Conservation (phyloP, 2,888 invertebrate genomes). For the Chironomus riparius region DNA sequence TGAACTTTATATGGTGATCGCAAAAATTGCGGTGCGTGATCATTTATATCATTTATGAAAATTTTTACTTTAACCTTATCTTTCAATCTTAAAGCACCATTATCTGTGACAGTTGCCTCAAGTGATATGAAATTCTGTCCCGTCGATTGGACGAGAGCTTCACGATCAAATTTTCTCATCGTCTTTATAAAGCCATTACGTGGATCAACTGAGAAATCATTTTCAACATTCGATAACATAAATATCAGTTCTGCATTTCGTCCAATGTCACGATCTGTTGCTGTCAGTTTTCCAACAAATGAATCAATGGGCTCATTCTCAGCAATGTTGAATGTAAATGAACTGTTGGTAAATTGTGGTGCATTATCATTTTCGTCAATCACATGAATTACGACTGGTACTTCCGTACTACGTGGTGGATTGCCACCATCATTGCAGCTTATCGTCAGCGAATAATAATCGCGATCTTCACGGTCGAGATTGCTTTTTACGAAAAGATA, state of each 20-base stretch:
- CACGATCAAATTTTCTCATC: slow-evolving; percentile 77
- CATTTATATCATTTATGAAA: slow-evolving; percentile 83
- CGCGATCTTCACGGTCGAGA: slow-evolving; percentile 81
- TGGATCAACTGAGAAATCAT: slow-evolving; percentile 78
- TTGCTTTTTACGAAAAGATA: slow-evolving; percentile 76
- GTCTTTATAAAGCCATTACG: slow-evolving; percentile 87
- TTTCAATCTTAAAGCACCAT: slow-evolving; percentile 63
- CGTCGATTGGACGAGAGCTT: slow-evolving; percentile 65
- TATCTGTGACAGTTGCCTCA: slow-evolving; percentile 80
- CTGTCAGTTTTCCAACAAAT: slow-evolving; percentile 84
- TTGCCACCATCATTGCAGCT: slow-evolving; percentile 72
- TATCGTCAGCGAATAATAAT: slow-evolving; percentile 83
- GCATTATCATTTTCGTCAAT: slow-evolving; percentile 95
- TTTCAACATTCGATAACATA: slow-evolving; percentile 62
- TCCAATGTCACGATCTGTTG: slow-evolving; percentile 83
- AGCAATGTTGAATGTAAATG: slow-evolving; percentile 80
- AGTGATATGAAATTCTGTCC: slow-evolving; percentile 73
- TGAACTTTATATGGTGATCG: slow-evolving; percentile 79
- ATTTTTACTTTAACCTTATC: slow-evolving; percentile 84
- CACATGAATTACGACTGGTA: slow-evolving; percentile 85
- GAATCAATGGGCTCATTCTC: slow-evolving; percentile 84
- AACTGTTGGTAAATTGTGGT: slow-evolving; percentile 82
- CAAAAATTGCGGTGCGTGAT: slow-evolving; percentile 77
- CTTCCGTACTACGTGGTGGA: slow-evolving; percentile 70
- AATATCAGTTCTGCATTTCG: slow-evolving; percentile 85